Conservation (phyloP, 2,797 vertebrate species). For the Ambastaia sidthimunki region DNA sequence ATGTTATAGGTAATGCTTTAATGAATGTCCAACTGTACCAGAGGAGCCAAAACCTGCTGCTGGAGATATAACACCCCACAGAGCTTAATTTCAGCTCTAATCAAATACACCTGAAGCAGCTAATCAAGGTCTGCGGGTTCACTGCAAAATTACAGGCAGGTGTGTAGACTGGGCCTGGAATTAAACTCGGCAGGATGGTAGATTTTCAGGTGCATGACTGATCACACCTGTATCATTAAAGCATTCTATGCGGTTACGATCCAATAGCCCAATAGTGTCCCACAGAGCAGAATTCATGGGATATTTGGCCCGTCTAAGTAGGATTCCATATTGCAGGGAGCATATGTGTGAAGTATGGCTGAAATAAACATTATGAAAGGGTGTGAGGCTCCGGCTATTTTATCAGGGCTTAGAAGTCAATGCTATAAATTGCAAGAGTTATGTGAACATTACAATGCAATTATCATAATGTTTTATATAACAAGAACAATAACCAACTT, state of each 20-base stretch:
- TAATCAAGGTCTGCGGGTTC: background rate
- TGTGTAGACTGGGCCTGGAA: background rate
- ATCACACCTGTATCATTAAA: constrained; percentile 4
- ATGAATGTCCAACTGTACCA: constrained; percentile 29
- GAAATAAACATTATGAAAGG: background rate
- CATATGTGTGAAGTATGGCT: background rate
- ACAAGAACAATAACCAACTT: too few relatives aligned
- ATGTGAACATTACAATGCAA: too few relatives aligned
- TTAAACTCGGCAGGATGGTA: constrained; percentile 15
- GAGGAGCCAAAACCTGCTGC: constrained; percentile 8
- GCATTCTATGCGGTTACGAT: background rate
- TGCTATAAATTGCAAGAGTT: too few relatives aligned
- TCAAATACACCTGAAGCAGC: constrained; percentile 30
- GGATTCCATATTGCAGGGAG: background rate
- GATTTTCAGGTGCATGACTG: background rate
- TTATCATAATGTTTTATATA: too few relatives aligned
- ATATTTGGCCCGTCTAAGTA: background rate
- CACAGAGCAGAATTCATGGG: background rate
- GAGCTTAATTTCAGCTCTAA: constrained; percentile 26
- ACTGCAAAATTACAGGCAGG: background rate
- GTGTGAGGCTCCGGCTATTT: too few relatives aligned
- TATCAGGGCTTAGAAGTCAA: too few relatives aligned
- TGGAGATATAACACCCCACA: background rate
- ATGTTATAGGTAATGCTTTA: constrained; percentile 49
- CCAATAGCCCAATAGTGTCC: too few relatives aligned